phyloP scores from a whole-genome alignment of 2,888 invertebrate species.

The Oligia strigilis region DNA sequence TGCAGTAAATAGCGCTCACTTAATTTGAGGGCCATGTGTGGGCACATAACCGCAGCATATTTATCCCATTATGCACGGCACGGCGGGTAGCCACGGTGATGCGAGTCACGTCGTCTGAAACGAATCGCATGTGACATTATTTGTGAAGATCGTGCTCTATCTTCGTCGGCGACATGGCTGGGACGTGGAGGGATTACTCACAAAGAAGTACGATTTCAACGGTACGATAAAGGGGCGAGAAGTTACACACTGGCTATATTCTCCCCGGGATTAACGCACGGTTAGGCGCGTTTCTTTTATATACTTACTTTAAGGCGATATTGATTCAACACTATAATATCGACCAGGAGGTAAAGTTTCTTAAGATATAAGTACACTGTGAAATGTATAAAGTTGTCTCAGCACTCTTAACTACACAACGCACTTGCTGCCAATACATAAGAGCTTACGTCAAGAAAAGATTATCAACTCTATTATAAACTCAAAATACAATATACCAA shows the following conservation, averaged over 20 bases:
- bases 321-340: conserved; percentile 56
- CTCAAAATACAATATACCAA: too few species aligned
- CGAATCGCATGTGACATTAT: conserved; percentile 91
- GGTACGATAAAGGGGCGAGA: conserved; percentile 89
- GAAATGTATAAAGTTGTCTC: background rate
- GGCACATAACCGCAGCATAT: conserved; percentile 89
- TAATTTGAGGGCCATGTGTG: conserved; percentile 89
- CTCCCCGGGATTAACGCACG: conserved; percentile 86
- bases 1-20: conserved; percentile 88
- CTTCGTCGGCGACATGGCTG: conserved; percentile 90
- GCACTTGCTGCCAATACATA: too few species aligned
- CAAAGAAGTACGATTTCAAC: conserved; percentile 90
- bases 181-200: conserved; percentile 90
- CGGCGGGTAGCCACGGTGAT: conserved; percentile 85
- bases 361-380: background rate
- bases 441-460: background rate
- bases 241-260: conserved; percentile 86
- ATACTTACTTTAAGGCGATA: conserved; percentile 60
- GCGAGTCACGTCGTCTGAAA: conserved; percentile 90
- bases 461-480: conserved; percentile 11
- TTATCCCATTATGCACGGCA: conserved; percentile 90
- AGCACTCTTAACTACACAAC: background rate
- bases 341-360: conserved; percentile 9
- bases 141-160: conserved; percentile 91
- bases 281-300: conserved; percentile 79